Evolutionary conservation across 2,113 vertebrate genomes (phyloP), one percentile per base, ranked within the genome.

Genomic region (Pyrgilauda ruficollis): DNA sequence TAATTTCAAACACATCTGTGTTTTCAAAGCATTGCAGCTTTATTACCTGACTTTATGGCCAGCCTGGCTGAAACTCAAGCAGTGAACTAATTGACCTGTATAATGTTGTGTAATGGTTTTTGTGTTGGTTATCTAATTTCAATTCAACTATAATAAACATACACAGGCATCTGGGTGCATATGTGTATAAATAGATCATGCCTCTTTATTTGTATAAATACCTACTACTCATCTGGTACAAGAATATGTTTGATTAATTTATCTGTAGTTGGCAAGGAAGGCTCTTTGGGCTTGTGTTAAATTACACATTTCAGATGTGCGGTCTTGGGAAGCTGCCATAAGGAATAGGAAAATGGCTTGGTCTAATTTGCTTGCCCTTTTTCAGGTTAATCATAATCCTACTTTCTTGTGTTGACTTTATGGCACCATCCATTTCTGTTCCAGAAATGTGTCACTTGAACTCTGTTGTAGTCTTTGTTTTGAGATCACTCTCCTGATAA

Each of bases 11-110:
- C 89, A 77, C 90, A 90, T 96, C 90, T 92, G 92, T 31, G 7
- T 75, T 96, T 96, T 96, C 92, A 95, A 89, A 97, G 95, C 90
- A 62, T 43, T 91, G 78, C 50, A 89, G 62, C 73, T 96, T 97
- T 96, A 96, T 93, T 97, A 91, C 87, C 79, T 83, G 85, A n/a
- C 92, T 94, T 97, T 96, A 96, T 88, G 72, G 76, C 90, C 84
- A 66, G 77, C 75, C 85, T 96, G 94, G 84, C 92, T 94, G 93
- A 97, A 97, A 95, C 74, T 88, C 88, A 82, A 91, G 88, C 84
- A 52, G 68, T 95, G 91, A 97, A 93, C 70, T 91, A 84, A 90
- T 78, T 96, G 95, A 95, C 87, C 90, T 94, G 59, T 93, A 67
- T 96, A 91, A 96, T 94, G 84, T 82, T 87, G 43, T 82, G 47